Conservation (phyloP, 2,113 vertebrate species). For the Leptodactylus fuscus region DNA sequence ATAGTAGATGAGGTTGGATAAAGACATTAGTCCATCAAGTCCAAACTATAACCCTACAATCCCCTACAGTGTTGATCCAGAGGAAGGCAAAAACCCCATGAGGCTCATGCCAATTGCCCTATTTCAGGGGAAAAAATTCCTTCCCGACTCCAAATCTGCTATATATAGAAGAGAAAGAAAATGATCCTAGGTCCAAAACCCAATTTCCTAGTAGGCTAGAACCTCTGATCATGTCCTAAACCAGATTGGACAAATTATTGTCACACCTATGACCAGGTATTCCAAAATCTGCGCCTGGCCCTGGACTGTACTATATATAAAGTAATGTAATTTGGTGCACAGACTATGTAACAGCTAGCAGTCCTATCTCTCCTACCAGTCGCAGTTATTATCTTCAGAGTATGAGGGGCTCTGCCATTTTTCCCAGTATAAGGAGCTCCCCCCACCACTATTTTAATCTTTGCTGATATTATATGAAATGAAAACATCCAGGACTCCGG, state of each 20-base stretch:
- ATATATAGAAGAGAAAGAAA: too few species aligned
- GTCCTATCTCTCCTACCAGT: not conserved
- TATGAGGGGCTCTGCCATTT: not conserved
- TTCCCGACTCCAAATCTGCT: too few species aligned
- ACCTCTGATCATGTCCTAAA: too few species aligned
- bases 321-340: not conserved
- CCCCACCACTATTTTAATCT: conserved; percentile 35
- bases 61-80: too few species aligned
- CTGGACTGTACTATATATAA: not conserved
- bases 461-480: conserved; percentile 45
- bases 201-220: too few species aligned
- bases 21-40: too few species aligned
- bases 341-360: not conserved
- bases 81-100: too few species aligned
- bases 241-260: not conserved
- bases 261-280: not conserved
- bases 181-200: too few species aligned
- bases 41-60: too few species aligned
- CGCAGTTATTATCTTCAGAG: conserved; percentile 1
- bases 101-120: too few species aligned
- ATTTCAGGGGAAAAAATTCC: too few species aligned
- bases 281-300: not conserved
- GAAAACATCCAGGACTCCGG: conserved; percentile 11
- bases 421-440: not conserved
- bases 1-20: too few species aligned